phyloP scores from a whole-genome alignment of 2,113 vertebrate species.

The Hypocryptadius cinnamomeus region DNA sequence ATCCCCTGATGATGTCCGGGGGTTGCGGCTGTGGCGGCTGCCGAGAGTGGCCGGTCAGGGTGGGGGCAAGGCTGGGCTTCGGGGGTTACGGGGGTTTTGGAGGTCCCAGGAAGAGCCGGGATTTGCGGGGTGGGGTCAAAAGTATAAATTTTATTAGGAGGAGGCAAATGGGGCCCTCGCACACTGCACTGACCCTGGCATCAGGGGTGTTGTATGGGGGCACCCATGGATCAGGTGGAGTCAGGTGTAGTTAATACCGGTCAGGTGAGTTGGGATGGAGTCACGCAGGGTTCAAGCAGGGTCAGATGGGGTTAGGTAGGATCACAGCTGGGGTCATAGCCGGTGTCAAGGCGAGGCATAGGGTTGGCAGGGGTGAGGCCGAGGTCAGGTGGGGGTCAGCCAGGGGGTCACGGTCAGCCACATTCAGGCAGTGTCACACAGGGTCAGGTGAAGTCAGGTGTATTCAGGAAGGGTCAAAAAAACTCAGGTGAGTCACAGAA shows the following conservation, averaged over 20 bases:
- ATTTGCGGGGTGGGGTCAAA: background rate
- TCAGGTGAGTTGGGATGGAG: background rate
- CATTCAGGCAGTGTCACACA: background rate
- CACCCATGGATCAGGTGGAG: background rate
- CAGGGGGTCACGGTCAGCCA: background rate
- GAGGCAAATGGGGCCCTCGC: background rate
- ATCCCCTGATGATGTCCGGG: too few species aligned
- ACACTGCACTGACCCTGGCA: background rate
- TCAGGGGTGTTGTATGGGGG: background rate
- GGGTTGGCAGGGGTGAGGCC: background rate
- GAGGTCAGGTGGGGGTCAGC: background rate
- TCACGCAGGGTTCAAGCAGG: background rate
- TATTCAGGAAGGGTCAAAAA: background rate
- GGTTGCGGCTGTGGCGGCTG: background rate
- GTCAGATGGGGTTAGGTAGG: background rate
- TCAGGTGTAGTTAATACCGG: too few species aligned
- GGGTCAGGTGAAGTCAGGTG: background rate
- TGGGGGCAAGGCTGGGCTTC: too few species aligned
- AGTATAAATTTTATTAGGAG: background rate
- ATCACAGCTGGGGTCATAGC: background rate
- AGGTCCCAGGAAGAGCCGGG: background rate
- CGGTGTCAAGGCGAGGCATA: background rate
- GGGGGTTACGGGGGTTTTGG: background rate
- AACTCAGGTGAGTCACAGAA: background rate
- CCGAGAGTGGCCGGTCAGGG: too few species aligned